Evolutionary conservation across 2,797 vertebrate genomes (phyloP).

Genomic region (Oreochromis grahami): DNA sequence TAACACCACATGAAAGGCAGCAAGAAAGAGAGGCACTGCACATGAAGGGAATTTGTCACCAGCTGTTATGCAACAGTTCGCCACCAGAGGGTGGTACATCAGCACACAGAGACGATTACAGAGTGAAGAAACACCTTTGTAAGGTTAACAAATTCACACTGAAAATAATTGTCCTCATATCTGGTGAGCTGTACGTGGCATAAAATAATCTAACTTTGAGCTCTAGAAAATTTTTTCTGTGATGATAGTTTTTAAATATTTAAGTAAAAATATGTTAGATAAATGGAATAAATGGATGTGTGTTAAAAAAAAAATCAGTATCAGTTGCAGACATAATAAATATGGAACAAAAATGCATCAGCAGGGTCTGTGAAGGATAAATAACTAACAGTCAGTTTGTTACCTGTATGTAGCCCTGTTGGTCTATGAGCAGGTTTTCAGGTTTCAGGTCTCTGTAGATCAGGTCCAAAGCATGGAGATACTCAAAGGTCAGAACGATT

Average conservation of each 20-base stretch:
- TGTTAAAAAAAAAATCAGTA: neutral
- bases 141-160: neutral
- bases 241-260: neutral
- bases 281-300: neutral
- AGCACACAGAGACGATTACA: neutral
- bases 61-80: neutral
- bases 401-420: conserved; percentile 91
- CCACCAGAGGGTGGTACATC: conserved; percentile 28
- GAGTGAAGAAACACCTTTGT: neutral
- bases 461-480: conserved; percentile 89
- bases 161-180: neutral
- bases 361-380: neutral
- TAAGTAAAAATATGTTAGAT: neutral
- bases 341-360: neutral
- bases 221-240: neutral
- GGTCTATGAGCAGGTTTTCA: conserved; percentile 91
- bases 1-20: neutral
- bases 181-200: neutral
- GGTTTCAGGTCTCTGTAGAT: conserved; percentile 95
- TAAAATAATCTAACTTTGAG: neutral
- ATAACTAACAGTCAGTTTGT: neutral
- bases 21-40: neutral
- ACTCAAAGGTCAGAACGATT: conserved; percentile 93
- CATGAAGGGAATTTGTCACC: neutral
- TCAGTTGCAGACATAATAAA: neutral